Evolutionary conservation across 2,888 invertebrate species (phyloP), one percentile per base, ranked within the genome.

Genomic region (Drosophila histrio): DNA sequence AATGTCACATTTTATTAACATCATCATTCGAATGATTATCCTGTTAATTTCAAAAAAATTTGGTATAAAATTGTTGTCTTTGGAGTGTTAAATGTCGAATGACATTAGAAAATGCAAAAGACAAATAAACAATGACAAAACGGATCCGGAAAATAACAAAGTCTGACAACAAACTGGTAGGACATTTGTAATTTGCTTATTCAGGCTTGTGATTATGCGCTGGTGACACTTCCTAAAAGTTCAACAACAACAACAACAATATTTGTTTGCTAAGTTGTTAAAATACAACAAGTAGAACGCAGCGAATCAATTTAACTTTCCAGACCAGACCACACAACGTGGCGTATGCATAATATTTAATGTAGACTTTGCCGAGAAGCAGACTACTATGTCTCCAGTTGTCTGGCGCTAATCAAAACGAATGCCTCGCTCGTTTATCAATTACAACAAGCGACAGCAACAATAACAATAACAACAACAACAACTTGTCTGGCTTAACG

Each of bases 341-440:
- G 44, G 26, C 56, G 44, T 41, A 72, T 76, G 65, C 22, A 44
- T 44, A 57, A 70, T 39, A 43, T 73, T 60, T 46, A n/a, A 26
- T 38, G 38, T 13, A 9, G 6, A 17, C 34, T 17, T 26, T 9
- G 17, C 22, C 13, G 22, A 9, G 8, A 41, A 44, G 26, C 24
- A 24, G 24, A 39, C 41, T 13, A 41, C 7, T 19, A n/a, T 41
- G 24, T 19, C 26, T 24, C 3, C 22, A 34, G 22, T 34, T 34
- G 47, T 49, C 46, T 38, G 52, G 24, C 39, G 34, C 56, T 81
- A 81, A 82, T 85, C 72, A 73, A 79, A 82, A 66, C 50, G 52
- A 68, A 83, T 87, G 76, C 38, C 39, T 26, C 32, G 43, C 41
- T 65, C 73, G 63, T 87, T 82, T 70, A 86, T 79, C 86, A 87